Percentiles rank a stretch among this genome's conserved stretches.
Evolutionary conservation across 2,797 vertebrate species (phyloP).

Genomic region (Tympanoctomys barrerae): DNA sequence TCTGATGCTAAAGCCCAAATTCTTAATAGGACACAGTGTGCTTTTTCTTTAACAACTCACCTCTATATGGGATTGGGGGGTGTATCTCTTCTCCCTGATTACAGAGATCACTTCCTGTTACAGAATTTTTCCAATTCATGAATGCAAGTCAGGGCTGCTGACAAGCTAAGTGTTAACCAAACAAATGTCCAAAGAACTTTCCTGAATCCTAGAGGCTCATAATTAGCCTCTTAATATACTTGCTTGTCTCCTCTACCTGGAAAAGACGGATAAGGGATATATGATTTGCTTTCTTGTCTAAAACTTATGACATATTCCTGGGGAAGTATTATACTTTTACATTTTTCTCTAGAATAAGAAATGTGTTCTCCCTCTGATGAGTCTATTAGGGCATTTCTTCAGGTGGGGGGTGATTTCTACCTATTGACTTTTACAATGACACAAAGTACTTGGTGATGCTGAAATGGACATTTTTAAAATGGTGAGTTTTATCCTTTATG

Average conservation of each 20-base stretch:
- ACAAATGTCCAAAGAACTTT: neutral
- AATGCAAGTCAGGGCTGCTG: neutral
- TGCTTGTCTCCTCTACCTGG: neutral
- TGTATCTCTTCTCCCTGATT: neutral
- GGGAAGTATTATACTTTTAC: neutral
- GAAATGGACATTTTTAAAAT: neutral
- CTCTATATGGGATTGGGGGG: neutral
- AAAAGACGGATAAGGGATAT: neutral
- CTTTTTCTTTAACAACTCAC: neutral
- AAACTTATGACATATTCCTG: neutral
- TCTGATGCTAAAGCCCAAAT: neutral
- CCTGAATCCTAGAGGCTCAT: neutral
- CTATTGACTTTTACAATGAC: constrained; percentile 19
- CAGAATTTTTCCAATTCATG: neutral
- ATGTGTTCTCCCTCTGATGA: neutral
- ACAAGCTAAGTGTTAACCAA: neutral
- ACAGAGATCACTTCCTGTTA: neutral
- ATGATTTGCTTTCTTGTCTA: neutral
- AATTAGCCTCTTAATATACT: neutral
- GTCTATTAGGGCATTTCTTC: neutral
- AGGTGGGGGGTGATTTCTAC: neutral
- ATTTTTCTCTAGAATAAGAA: constrained; percentile 45
- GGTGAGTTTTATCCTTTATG: neutral
- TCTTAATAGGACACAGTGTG: neutral
- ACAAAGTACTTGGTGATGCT: neutral